Evolutionary conservation across 1,140 invertebrate genomes (phyloP).

Genomic region (Brachionus rubens): DNA sequence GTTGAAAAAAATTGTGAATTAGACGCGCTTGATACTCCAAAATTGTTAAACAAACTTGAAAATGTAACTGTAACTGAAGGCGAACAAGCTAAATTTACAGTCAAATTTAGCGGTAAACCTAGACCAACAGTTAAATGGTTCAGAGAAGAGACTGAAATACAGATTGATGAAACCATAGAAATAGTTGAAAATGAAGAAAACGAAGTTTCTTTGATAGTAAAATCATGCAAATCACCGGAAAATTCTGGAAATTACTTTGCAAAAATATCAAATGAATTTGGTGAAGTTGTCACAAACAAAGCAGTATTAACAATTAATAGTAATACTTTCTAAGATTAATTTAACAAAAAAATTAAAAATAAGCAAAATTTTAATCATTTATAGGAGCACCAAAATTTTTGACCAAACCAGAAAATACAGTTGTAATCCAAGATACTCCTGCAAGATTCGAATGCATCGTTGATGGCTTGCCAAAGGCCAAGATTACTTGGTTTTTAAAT

Average conservation of each 20-base stretch:
- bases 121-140: conserved; percentile 55
- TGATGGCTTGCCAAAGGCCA: conserved; percentile 81
- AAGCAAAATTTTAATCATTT: neutral
- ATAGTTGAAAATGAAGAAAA: neutral
- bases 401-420: neutral
- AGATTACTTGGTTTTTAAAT: conserved; percentile 83
- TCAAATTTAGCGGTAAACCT: conserved; percentile 48
- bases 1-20: conserved; percentile 4
- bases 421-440: neutral
- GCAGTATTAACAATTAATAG: neutral
- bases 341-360: too few relatives aligned
- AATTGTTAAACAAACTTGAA: conserved; percentile 47
- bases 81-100: conserved; percentile 48
- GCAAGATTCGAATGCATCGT: conserved; percentile 79
- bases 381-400: neutral
- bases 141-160: conserved; percentile 11
- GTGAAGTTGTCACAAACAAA: conserved; percentile 11
- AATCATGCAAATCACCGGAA: neutral
- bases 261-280: conserved; percentile 34
- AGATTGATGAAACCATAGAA: neutral
- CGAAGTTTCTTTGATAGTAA: neutral
- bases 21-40: conserved; percentile 44
- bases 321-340: neutral
- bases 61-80: conserved; percentile 48
- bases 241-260: conserved; percentile 27